Evolutionary conservation across 2,888 invertebrate species (phyloP), one percentile per base, ranked within the genome.

Genomic region (Macrostomum cliftonense): DNA sequence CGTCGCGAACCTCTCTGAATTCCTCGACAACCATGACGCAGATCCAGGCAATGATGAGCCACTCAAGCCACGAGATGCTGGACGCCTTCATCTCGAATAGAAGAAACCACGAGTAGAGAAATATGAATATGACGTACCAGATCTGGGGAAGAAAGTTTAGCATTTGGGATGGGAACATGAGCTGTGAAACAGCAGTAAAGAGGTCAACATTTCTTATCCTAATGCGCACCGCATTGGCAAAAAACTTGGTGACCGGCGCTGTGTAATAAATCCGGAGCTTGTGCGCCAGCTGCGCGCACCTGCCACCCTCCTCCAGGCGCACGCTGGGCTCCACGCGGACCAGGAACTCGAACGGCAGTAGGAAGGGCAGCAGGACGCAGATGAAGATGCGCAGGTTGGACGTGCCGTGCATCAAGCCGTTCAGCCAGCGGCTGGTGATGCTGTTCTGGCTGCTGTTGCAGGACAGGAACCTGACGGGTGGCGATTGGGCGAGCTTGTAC

Each of bases 201-300:
- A 12, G 42, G 12, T 38, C 39, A 36, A 45, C 12, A 11, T 51
- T 13, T 50, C 19, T 13, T 16, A 13, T 36, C 7, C 20, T n/a
- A 14, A 11, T 16, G 54, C 63, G 57, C 52, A 67, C 65, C 50
- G 59, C 55, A 50, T 63, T 57, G 45, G 57, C 53, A 17, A 59
- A 54, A 58, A 68, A 70, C 54, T 69, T 70, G 36, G 63, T 61
- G 40, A 64, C 56, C 1, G 70, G 70, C 21, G 68, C 62, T 19
- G 61, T 60, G 58, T 64, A 67, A 56, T 67, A 71, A 4, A 56
- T 58, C 12, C 52, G 39, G 37, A 69, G 38, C 51, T 67, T 68
- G 52, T 19, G 40, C 19, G 16, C 17, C 5, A 17, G 40, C 40
- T 40, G 40, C 4, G 28, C 40, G 40, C 19, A 17, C 17, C 17